These are phyloP conservation scores for Drosophila leontia DNA, from an alignment of 1,140 invertebrate species.

Conservation along the genomic window DNA sequence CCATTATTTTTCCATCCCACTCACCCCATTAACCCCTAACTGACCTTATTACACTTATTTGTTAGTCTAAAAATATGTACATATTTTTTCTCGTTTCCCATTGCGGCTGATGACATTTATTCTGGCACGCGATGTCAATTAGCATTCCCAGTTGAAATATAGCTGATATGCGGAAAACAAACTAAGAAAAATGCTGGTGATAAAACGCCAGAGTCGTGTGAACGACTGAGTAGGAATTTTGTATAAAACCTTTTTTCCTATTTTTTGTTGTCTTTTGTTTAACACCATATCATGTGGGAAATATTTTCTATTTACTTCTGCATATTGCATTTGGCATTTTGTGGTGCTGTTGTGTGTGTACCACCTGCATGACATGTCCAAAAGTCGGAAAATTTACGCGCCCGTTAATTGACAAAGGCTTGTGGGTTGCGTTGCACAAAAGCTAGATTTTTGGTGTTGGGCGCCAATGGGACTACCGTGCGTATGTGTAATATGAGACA, in stretches of 20 bases:
- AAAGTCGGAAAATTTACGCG: constrained; percentile 67
- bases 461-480: constrained; percentile 62
- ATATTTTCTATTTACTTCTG: constrained; percentile 26
- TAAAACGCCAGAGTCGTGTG: constrained; percentile 22
- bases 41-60: constrained; percentile 60
- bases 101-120: constrained; percentile 50
- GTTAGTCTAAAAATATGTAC: constrained; percentile 50
- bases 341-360: constrained; percentile 3
- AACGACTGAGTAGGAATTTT: constrained; percentile 31
- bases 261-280: constrained; percentile 1
- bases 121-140: constrained; percentile 56
- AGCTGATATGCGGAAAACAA: constrained; percentile 37
- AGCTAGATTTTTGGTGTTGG: constrained; percentile 21
- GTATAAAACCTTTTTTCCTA: constrained; percentile 1
- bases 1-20: constrained; percentile 3
- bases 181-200: constrained; percentile 32
- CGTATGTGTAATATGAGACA: constrained; percentile 72
- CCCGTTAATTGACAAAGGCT: constrained; percentile 61
- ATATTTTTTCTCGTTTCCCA: constrained; percentile 26
- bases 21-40: constrained; percentile 38
- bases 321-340: constrained; percentile 23
- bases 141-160: constrained; percentile 45
- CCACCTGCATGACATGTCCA: constrained; percentile 42
- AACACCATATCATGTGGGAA: constrained; percentile 25
- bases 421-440: constrained; percentile 27